Conservation (phyloP, 1,140 invertebrate genomes). For the Glomeris maerens region DNA sequence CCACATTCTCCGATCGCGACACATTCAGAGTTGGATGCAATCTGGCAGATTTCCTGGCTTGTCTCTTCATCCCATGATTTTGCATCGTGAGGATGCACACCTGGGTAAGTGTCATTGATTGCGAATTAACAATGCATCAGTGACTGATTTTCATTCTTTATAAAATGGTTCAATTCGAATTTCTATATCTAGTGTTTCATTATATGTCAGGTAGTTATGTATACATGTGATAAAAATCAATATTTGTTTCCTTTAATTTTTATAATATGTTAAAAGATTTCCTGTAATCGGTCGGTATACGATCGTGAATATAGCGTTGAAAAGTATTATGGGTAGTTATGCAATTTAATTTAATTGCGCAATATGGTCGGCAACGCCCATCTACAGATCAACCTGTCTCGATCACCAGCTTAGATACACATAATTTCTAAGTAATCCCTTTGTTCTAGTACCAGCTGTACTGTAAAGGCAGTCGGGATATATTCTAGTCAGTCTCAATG, state of each 20-base stretch:
- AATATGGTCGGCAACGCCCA: not conserved
- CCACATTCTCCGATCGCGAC: conserved; percentile 89
- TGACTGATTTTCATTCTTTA: not conserved
- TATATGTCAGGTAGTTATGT: not conserved
- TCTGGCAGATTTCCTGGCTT: conserved; percentile 37
- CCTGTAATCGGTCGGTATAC: not conserved
- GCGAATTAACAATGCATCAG: conserved; percentile 10
- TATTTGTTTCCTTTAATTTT: not conserved
- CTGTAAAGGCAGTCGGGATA: conserved; percentile 81
- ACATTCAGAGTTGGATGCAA: conserved; percentile 68
- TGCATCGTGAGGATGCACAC: conserved; percentile 88
- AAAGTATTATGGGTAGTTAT: not conserved
- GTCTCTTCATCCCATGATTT: conserved; percentile 74
- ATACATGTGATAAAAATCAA: not conserved
- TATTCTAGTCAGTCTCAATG: conserved; percentile 65
- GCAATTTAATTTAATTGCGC: not conserved
- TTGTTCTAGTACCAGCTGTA: conserved; percentile 54
- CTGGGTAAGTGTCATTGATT: conserved; percentile 31
- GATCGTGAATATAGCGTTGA: not conserved
- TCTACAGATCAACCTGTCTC: not conserved
- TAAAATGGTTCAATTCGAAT: not conserved
- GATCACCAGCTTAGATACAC: not conserved
- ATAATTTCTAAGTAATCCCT: not conserved
- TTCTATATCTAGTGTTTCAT: not conserved
- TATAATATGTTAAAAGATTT: not conserved